These are phyloP conservation scores for Crioceris asparagi DNA, from an alignment of 2,888 invertebrate species.

Conservation along the genomic window DNA sequence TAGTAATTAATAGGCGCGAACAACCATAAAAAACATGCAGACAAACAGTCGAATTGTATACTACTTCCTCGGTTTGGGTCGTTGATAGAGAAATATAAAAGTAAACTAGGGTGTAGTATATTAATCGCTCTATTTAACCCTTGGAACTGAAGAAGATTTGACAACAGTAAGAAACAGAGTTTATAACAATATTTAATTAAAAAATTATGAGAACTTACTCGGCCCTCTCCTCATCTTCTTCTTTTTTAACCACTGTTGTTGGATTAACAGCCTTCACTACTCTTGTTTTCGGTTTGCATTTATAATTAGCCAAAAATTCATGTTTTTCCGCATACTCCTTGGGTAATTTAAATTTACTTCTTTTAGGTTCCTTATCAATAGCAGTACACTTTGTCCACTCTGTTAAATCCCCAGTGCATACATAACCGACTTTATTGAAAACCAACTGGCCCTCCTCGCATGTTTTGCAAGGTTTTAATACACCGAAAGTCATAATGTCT, in stretches of 20 bases:
- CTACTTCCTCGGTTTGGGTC: too few relatives aligned
- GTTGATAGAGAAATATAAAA: too few relatives aligned
- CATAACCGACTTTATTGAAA: conserved; percentile 64
- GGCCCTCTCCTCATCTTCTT: too few relatives aligned
- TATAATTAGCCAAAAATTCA: conserved; percentile 50
- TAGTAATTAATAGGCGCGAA: too few relatives aligned
- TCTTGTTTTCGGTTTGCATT: conserved; percentile 47
- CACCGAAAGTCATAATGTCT: conserved; percentile 85
- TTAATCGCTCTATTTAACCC: too few relatives aligned
- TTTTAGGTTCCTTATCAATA: conserved; percentile 56
- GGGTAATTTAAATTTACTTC: conserved; percentile 59
- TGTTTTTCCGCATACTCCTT: conserved; percentile 44
- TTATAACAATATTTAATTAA: too few relatives aligned
- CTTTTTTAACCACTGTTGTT: conserved; percentile 43
- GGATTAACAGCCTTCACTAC: conserved; percentile 46
- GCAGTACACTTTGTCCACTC: conserved; percentile 87
- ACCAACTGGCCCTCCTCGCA: conserved; percentile 67
- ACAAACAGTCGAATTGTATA: too few relatives aligned
- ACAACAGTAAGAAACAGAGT: too few relatives aligned
- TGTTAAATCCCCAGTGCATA: conserved; percentile 61
- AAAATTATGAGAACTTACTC: too few relatives aligned
- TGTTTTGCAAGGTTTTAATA: conserved; percentile 61
- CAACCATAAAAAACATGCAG: too few relatives aligned
- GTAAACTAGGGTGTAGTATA: too few relatives aligned
- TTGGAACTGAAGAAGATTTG: too few relatives aligned